These are phyloP conservation scores for Tridacna crocea DNA, from an alignment of 2,888 invertebrate genomes.

Conservation along the genomic window DNA sequence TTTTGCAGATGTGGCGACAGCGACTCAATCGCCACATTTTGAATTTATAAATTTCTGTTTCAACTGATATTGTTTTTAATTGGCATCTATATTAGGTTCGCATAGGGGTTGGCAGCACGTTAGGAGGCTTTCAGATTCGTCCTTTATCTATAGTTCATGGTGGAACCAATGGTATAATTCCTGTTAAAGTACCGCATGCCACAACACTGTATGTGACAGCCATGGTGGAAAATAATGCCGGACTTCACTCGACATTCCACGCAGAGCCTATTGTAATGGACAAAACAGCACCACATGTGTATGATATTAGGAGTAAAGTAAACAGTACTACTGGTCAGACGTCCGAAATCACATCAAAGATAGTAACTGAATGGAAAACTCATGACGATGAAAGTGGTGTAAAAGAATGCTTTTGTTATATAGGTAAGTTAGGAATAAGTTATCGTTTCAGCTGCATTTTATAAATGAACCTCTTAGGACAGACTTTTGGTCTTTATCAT, in stretches of 20 bases:
- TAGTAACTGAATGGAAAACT: slow-evolving; percentile 30
- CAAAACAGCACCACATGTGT: slow-evolving; percentile 62
- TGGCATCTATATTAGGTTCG: background rate
- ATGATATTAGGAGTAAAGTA: slow-evolving; percentile 6
- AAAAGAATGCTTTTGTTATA: slow-evolving; percentile 28
- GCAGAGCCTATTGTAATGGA: slow-evolving; percentile 57
- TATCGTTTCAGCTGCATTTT: background rate
- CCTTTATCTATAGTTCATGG: slow-evolving; percentile 34
- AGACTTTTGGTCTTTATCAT: too few species aligned
- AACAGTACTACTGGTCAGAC: background rate
- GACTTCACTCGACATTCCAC: slow-evolving; percentile 47
- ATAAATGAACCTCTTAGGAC: too few species aligned
- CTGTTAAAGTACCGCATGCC: slow-evolving; percentile 51
- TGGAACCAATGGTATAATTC: slow-evolving; percentile 33
- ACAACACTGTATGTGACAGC: slow-evolving; percentile 54
- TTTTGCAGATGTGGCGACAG: too few species aligned
- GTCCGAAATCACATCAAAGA: background rate
- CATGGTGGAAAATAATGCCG: slow-evolving; percentile 62
- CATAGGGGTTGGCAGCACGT: slow-evolving; percentile 52
- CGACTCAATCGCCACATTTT: background rate
- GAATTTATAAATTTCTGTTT: background rate
- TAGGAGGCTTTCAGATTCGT: slow-evolving; percentile 53
- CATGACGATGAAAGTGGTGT: slow-evolving; percentile 38
- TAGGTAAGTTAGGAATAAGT: slow-evolving; percentile 30
- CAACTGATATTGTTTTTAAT: background rate